Base-by-base conservation (phyloP, 2,113 vertebrate genomes). In the Salvelinus fontinalis region DNA sequence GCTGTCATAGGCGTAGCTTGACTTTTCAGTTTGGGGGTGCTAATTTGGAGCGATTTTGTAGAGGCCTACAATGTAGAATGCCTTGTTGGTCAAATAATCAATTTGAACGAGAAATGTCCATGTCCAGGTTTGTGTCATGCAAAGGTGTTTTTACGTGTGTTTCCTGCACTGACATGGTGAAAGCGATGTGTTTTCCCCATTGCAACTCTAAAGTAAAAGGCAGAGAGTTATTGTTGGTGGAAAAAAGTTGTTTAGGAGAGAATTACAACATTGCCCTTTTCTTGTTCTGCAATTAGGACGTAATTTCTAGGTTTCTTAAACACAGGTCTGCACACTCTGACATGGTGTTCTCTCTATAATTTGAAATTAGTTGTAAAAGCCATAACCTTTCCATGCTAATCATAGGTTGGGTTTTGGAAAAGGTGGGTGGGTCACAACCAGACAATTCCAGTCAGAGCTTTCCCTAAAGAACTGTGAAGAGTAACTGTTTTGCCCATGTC, bases 201-300 rank as follows among this genome's bases (percentile, higher is more conserved):
- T 62, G 59, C 59, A 62, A 62, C 0, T 5, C 22, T 16, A 48
- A 31, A 76, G 62, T 76, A 71, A 87, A 81, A 85, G 65, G 72
- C 79, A 70, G 85, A 87, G 78, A 69, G 16, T 79, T 82, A 76
- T 71, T 82, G 82, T 78, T 77, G 69, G 64, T 59, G 78, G 80
- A 81, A 84, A 82, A 65, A 71, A 71, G 72, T 77, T 77, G 67
- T 76, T 85, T 81, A 79, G 74, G 81, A 74, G 34, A 67, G 74
- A 75, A 81, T 83, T 81, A 81, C 85, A 83, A 84, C 81, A 84
- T 75, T 48, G 11, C 29, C 72, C 77, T 84, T 78, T 83, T 72
- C 84, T 85, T 78, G 79, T 82, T 85, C 78, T 85, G 80, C 83
- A 85, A 83, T 85, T 84, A 84, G 79, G 84, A 80, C 44, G 31